Evolutionary conservation across 2,888 invertebrate genomes (phyloP).

Genomic region (Eucera pruinosa): DNA sequence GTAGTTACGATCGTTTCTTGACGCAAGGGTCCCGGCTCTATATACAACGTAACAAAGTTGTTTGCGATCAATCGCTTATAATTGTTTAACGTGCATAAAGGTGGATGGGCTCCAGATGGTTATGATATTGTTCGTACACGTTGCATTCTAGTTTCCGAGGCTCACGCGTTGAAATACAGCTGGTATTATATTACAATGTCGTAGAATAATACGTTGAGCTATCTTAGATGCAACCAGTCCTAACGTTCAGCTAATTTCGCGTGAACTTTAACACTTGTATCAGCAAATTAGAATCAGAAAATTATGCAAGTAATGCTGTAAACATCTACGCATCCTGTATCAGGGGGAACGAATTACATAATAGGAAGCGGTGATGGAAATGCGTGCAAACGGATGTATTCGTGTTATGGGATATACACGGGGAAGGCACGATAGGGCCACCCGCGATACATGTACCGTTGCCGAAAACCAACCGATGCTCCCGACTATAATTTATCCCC

Average conservation of each 20-base stretch:
- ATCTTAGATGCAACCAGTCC: not conserved
- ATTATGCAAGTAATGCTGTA: conserved; percentile 1
- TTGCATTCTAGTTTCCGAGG: not conserved
- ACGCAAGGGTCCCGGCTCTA: too few species aligned
- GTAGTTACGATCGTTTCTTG: too few species aligned
- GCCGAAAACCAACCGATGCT: conserved; percentile 76
- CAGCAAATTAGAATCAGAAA: conserved; percentile 15
- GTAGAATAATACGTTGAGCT: conserved; percentile 6
- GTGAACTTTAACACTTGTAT: conserved; percentile 9
- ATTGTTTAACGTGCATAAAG: too few species aligned
- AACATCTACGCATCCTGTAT: conserved; percentile 2
- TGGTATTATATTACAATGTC: not conserved
- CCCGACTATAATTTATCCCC: conserved; percentile 79
- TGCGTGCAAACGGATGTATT: not conserved
- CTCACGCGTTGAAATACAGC: not conserved
- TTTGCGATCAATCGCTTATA: too few species aligned
- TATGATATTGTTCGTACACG: too few species aligned
- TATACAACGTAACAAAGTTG: too few species aligned
- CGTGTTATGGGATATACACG: conserved; percentile 24
- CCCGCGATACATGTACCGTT: conserved; percentile 72
- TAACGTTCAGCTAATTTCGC: conserved; percentile 18
- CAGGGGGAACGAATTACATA: conserved; percentile 23
- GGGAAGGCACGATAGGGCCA: conserved; percentile 73
- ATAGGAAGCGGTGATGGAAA: not conserved
- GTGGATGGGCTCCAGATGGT: too few species aligned